Conservation (phyloP, 2,113 vertebrate species). For the Illadopsis cleaveri region DNA sequence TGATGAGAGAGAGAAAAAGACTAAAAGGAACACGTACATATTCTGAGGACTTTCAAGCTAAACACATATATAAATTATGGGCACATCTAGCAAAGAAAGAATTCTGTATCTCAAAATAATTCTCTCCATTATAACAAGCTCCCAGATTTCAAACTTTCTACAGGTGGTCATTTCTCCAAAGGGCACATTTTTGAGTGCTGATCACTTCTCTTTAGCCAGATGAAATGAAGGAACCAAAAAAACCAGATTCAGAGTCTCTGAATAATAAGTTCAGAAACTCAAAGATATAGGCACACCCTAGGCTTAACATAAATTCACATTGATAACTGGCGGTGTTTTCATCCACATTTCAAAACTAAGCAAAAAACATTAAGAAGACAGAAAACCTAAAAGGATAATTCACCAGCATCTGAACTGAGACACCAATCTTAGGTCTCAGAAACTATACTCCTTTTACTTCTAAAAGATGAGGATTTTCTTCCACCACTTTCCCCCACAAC, state of each 20-base stretch:
- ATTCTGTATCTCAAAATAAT: background rate
- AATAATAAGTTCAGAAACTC: background rate
- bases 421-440: background rate
- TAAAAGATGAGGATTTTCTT: background rate
- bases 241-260: background rate
- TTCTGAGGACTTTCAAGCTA: background rate
- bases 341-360: background rate
- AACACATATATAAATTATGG: background rate
- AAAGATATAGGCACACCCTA: background rate
- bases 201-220: background rate
- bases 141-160: background rate
- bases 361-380: background rate
- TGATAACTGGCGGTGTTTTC: background rate
- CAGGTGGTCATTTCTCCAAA: background rate
- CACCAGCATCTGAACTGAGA: background rate
- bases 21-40: fast-evolving
- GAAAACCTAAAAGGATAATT: background rate
- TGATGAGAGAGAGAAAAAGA: background rate
- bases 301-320: background rate
- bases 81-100: background rate
- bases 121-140: background rate
- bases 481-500: background rate
- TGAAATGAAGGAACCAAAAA: background rate
- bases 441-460: background rate
- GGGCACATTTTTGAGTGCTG: background rate